phyloP scores from a whole-genome alignment of 2,888 invertebrate species.

The Cryptus viduatorius region DNA sequence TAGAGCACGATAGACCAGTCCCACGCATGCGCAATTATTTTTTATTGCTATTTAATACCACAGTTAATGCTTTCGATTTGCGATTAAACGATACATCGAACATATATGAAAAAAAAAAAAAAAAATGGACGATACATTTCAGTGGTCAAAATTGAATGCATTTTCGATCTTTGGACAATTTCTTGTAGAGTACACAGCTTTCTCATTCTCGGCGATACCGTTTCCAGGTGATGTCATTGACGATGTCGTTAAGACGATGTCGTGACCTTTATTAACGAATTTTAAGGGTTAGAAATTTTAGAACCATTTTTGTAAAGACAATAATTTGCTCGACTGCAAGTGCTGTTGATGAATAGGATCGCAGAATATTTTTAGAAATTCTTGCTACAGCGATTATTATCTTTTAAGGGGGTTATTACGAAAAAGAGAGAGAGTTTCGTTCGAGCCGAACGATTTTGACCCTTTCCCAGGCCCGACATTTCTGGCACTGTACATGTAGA shows the following conservation, averaged over 20 bases:
- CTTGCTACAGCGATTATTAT: not conserved
- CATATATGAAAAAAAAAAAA: not conserved
- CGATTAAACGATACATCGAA: too few species aligned
- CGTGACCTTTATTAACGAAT: not conserved
- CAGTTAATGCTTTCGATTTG: not conserved
- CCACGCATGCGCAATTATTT: not conserved
- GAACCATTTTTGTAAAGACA: too few species aligned
- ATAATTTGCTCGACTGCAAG: not conserved
- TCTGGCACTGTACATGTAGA: constrained; percentile 7
- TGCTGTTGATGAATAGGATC: not conserved
- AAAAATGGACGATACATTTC: not conserved
- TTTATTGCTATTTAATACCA: not conserved
- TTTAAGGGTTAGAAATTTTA: too few species aligned
- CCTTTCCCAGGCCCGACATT: constrained; percentile 7
- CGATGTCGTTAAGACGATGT: not conserved
- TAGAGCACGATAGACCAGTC: constrained; percentile 14
- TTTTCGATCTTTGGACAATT: not conserved
- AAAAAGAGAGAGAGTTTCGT: not conserved
- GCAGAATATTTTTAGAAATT: not conserved
- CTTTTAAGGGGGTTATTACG: not conserved
- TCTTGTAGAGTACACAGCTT: not conserved
- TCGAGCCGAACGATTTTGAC: not conserved
- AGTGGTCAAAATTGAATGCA: not conserved
- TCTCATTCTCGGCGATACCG: not conserved
- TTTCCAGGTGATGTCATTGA: not conserved